phyloP scores from a whole-genome alignment of 2,888 invertebrate genomes.

The Smittia aterrima region DNA sequence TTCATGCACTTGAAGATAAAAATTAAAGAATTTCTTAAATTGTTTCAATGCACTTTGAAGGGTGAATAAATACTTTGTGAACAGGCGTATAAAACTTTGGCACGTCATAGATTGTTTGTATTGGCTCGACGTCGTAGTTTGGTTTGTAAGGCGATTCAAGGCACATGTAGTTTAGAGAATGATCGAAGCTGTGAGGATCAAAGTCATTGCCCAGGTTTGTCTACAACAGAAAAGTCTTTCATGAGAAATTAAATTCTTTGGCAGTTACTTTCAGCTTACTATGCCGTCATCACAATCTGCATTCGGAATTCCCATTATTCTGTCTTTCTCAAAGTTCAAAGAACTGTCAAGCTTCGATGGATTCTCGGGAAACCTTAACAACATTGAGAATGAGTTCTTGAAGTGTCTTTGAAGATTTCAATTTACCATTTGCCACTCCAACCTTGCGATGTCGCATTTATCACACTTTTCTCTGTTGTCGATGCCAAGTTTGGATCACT shows the following conservation, averaged over 20 bases:
- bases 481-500: conserved; percentile 46
- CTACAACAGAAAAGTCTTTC: not conserved
- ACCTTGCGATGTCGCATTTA: conserved; percentile 19
- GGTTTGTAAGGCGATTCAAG: conserved; percentile 56
- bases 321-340: conserved; percentile 19
- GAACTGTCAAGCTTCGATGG: not conserved
- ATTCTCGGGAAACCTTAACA: conserved; percentile 24
- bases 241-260: not conserved
- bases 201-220: conserved; percentile 46
- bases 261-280: conserved; percentile 51
- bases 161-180: conserved; percentile 59
- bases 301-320: conserved; percentile 59
- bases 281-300: conserved; percentile 65
- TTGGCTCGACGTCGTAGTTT: conserved; percentile 53
- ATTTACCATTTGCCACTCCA: conserved; percentile 46
- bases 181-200: conserved; percentile 47
- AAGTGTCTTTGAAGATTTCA: not conserved
- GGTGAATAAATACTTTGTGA: too few species aligned
- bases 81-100: conserved; percentile 62
- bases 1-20: too few species aligned
- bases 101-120: conserved; percentile 58
- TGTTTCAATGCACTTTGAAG: too few species aligned
- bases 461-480: not conserved
- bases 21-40: too few species aligned
- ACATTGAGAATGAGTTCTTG: not conserved